Evolutionary conservation across 2,113 vertebrate genomes (phyloP).

Genomic region (Enhydra lutris): DNA sequence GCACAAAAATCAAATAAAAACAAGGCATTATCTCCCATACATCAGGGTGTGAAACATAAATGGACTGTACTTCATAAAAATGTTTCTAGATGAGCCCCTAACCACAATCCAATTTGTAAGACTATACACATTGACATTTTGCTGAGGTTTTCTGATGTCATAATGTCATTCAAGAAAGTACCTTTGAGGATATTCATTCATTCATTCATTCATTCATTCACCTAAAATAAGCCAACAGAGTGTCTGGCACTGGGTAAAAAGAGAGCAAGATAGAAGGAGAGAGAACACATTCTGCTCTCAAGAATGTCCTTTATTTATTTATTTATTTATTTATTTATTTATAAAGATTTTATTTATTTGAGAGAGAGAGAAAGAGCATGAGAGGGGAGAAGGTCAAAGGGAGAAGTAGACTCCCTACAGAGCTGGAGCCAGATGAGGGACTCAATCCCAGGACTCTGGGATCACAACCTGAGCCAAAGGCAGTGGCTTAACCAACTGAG

Average conservation of each 20-base stretch:
- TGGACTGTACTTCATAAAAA: not conserved
- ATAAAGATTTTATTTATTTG: too few relatives aligned
- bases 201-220: not conserved
- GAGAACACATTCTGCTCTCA: not conserved
- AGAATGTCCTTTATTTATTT: not conserved
- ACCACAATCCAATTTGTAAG: not conserved
- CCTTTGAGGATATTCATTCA: not conserved
- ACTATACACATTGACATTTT: not conserved
- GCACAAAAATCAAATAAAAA: conserved; percentile 16
- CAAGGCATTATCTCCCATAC: not conserved
- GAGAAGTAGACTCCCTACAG: too few relatives aligned
- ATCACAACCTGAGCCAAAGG: too few relatives aligned
- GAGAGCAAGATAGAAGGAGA: not conserved
- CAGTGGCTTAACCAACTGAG: too few relatives aligned
- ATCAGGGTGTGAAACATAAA: not conserved
- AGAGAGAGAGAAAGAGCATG: too few relatives aligned
- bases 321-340: too few relatives aligned
- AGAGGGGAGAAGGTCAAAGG: too few relatives aligned
- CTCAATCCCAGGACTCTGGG: too few relatives aligned
- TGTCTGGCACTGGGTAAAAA: not conserved
- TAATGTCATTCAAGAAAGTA: not conserved
- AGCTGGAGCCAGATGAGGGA: too few relatives aligned
- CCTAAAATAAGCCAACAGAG: not conserved
- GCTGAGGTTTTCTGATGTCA: not conserved
- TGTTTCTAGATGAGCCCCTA: not conserved